Conservation (phyloP, 2,797 vertebrate genomes). For the Typhlichthys eigenmanni region DNA sequence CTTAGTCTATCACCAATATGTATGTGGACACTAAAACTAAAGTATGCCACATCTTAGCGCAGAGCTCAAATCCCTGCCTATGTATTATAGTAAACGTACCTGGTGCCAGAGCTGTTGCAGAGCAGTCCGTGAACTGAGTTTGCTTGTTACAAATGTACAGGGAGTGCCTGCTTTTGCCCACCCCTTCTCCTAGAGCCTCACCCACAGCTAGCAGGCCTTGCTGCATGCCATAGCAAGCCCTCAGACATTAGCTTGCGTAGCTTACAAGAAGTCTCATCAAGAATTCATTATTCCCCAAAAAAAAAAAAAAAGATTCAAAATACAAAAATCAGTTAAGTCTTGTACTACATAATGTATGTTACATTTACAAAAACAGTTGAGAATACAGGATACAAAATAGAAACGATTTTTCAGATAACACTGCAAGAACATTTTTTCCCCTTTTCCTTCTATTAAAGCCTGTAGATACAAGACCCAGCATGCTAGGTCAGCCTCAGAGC, state of each 20-base stretch:
- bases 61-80: no score
- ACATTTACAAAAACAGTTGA: no score
- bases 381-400: no score
- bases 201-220: conserved; percentile 34
- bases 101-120: conserved; percentile 45
- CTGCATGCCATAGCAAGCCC: neutral
- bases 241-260: neutral
- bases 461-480: no score
- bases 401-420: no score
- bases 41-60: no score
- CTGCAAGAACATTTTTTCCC: no score
- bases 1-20: neutral
- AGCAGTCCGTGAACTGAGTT: conserved; percentile 55
- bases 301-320: neutral
- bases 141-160: conserved; percentile 61
- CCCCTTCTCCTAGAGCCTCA: conserved; percentile 52
- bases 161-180: conserved; percentile 30
- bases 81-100: conserved; percentile 58
- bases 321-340: no score
- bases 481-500: no score
- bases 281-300: neutral
- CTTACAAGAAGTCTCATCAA: neutral
- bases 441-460: no score
- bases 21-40: no score
- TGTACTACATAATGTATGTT: no score